phyloP scores from a whole-genome alignment of 2,888 invertebrate genomes.

The Himalopsyche kuldschensis region DNA sequence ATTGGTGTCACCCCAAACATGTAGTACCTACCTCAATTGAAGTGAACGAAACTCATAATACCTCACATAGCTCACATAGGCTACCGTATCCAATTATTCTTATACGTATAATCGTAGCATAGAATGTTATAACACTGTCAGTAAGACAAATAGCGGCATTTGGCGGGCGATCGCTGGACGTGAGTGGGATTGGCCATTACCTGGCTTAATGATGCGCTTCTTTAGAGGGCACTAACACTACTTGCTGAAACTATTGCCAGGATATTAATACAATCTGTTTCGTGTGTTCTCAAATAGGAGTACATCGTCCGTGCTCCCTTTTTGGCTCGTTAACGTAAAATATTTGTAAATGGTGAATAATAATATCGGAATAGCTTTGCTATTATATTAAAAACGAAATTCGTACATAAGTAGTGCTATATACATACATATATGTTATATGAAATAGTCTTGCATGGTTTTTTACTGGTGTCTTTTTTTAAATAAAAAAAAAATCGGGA shows the following conservation, averaged over 20 bases:
- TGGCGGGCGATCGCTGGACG: constrained; percentile 6
- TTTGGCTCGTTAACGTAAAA: background rate
- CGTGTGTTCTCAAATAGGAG: background rate
- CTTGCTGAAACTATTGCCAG: background rate
- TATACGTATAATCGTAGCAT: background rate
- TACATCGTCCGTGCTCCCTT: background rate
- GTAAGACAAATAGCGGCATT: constrained; percentile 15
- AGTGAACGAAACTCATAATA: background rate
- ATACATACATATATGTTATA: no score
- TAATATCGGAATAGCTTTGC: no score
- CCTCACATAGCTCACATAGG: background rate
- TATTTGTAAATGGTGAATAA: no score
- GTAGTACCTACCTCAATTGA: no score
- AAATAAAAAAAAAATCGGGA: no score
- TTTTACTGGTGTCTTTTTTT: no score
- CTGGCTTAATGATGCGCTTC: constrained; percentile 16
- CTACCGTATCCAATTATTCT: background rate
- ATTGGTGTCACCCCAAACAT: no score
- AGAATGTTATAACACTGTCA: constrained; percentile 13
- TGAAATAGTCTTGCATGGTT: no score
- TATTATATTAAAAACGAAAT: no score
- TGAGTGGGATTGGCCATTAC: constrained; percentile 22
- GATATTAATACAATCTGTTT: background rate
- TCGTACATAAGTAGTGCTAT: no score
- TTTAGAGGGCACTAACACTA: background rate